phyloP scores from a whole-genome alignment of 30 jellyfish, hydroid and myxozoan genomes.

The Aurelia sp. region DNA sequence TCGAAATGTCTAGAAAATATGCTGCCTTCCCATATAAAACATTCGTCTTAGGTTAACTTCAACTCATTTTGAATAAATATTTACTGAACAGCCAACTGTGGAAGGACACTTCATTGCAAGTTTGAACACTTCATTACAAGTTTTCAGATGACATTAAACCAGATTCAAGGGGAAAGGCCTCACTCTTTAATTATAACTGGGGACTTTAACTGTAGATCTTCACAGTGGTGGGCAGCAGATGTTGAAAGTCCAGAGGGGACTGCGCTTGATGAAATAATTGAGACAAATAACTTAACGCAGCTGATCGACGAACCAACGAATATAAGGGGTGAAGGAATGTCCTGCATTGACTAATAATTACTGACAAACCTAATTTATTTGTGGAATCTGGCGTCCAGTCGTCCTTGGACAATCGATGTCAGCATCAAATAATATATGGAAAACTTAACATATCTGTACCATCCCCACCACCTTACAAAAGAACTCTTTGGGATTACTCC shows the following conservation, averaged over 20 bases:
- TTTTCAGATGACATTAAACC: not conserved
- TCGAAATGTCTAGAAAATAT: no score
- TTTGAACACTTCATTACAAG: no score
- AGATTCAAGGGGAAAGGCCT: constrained; percentile 16
- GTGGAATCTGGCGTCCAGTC: no score
- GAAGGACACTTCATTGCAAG: no score
- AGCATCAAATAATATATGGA: no score
- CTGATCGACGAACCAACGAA: not conserved
- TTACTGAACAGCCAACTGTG: no score
- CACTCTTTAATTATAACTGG: constrained; percentile 1
- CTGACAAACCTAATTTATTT: constrained; percentile 19
- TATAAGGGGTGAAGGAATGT: no score
- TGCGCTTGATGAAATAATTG: not conserved
- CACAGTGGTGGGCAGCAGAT: constrained; percentile 26
- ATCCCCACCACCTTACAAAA: constrained; percentile 1
- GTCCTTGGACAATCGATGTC: no score
- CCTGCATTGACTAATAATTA: not conserved
- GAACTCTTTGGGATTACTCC: constrained; percentile 15
- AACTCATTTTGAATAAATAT: no score
- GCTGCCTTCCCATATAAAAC: no score
- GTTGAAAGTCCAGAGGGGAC: not conserved
- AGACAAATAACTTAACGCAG: constrained; percentile 15
- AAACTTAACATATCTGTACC: constrained; percentile 9
- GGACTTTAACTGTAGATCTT: not conserved
- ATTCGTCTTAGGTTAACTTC: no score